Conservation (phyloP, 2,797 vertebrate genomes). For the Brachyrhaphis roseni region DNA sequence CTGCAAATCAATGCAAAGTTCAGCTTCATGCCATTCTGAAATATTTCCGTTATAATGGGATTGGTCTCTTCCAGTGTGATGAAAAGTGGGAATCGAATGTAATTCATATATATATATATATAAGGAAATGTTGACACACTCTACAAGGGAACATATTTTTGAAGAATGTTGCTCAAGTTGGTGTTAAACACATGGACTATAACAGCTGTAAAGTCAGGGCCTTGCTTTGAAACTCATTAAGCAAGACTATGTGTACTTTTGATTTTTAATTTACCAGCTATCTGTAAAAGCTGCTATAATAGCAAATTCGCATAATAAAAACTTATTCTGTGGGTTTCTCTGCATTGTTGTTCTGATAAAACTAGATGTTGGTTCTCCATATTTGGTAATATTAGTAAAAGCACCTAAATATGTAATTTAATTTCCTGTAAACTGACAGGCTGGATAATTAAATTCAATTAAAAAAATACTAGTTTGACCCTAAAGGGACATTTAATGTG, state of each 20-base stretch:
- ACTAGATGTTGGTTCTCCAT: too few relatives aligned
- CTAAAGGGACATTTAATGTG: neutral
- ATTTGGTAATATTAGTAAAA: too few relatives aligned
- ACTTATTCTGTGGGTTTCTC: too few relatives aligned
- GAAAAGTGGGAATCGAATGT: neutral
- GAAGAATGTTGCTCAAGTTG: neutral
- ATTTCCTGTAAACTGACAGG: neutral
- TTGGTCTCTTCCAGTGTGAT: neutral
- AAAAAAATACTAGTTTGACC: neutral
- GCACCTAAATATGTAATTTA: neutral
- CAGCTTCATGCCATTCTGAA: neutral
- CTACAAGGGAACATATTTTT: neutral
- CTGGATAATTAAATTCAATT: neutral
- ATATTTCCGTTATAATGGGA: neutral
- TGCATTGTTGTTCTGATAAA: too few relatives aligned
- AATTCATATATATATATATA: too few relatives aligned
- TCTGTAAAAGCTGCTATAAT: neutral
- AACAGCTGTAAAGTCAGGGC: neutral
- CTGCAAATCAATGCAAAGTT: conserved; percentile 14
- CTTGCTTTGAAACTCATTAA: neutral
- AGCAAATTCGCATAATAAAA: neutral
- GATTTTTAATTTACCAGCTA: neutral
- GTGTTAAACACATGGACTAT: neutral
- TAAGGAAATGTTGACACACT: neutral
- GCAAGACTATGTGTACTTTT: neutral